A percentile compares a stretch with the other conserved stretches of the same genome.
These are phyloP conservation scores for Arvicanthis niloticus DNA, from an alignment of 2,113 vertebrate genomes.

Conservation along the genomic window DNA sequence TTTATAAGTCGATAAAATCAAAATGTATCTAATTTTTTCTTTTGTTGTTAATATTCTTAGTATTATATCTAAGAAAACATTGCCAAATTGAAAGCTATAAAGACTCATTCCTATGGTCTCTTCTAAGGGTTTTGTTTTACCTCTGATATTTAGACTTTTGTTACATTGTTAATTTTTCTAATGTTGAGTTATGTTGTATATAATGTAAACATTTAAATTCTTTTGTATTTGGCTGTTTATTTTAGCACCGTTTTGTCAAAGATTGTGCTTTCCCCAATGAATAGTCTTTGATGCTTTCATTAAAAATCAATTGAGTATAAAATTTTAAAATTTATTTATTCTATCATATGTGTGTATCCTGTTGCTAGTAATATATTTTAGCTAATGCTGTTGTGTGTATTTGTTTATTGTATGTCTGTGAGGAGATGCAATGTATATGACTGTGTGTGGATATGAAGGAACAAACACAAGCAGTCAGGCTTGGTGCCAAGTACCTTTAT, in stretches of 20 bases:
- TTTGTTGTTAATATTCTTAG: neutral
- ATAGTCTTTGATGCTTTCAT: neutral
- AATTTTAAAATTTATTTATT: constrained; percentile 9
- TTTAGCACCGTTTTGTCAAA: neutral
- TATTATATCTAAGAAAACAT: neutral
- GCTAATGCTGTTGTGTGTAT: too few species aligned
- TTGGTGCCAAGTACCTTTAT: neutral
- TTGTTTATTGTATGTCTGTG: neutral
- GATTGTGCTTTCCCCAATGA: neutral
- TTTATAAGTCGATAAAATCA: neutral
- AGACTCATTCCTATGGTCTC: neutral
- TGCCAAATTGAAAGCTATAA: constrained; percentile 9
- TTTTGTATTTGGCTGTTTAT: neutral
- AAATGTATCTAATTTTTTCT: neutral
- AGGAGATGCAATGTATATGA: neutral
- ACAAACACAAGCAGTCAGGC: neutral
- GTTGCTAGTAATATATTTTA: neutral
- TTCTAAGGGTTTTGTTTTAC: neutral
- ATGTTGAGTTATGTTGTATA: neutral
- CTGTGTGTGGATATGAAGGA: neutral
- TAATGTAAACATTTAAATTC: neutral
- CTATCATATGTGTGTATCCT: neutral
- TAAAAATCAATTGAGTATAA: neutral
- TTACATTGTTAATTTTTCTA: neutral
- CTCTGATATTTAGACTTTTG: neutral